phyloP scores from a whole-genome alignment of 35 echinoderm and acorn worm genomes.

The Heliocidaris erythrogramma region DNA sequence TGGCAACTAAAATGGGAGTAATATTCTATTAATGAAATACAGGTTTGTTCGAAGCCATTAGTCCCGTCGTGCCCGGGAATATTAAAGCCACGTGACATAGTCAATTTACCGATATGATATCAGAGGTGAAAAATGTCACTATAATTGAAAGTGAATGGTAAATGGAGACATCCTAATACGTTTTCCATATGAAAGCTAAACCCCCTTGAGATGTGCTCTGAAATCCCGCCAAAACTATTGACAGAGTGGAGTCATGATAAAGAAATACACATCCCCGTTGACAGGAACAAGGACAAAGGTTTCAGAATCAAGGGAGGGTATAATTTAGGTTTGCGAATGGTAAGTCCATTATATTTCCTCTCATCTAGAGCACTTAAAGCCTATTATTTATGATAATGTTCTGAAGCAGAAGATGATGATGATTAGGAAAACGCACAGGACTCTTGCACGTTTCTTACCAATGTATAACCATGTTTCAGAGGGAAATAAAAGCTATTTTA shows the following conservation, averaged over 20 bases:
- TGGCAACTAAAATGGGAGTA: background rate
- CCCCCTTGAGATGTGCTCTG: background rate
- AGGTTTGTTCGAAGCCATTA: background rate
- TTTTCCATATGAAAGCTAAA: background rate
- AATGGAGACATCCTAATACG: slow-evolving; percentile 2
- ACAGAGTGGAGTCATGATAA: background rate
- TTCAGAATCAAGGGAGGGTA: background rate
- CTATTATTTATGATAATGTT: background rate
- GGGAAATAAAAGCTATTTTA: too few relatives aligned
- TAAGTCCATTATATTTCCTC: background rate
- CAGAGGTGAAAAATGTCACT: slow-evolving; percentile 16
- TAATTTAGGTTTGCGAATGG: background rate
- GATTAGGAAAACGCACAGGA: too few relatives aligned
- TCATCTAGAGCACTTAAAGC: background rate
- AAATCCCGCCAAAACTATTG: slow-evolving; percentile 1
- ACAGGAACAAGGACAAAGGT: background rate
- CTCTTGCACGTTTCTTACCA: too few relatives aligned
- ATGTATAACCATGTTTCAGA: too few relatives aligned
- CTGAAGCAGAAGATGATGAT: too few relatives aligned
- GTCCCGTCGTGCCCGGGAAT: background rate
- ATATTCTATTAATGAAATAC: background rate
- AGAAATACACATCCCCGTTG: background rate
- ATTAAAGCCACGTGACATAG: background rate
- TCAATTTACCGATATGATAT: slow-evolving; percentile 18
- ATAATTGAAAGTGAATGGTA: slow-evolving; percentile 12